phyloP scores from a whole-genome alignment of 2,888 invertebrate species.

The Cephus runcator region DNA sequence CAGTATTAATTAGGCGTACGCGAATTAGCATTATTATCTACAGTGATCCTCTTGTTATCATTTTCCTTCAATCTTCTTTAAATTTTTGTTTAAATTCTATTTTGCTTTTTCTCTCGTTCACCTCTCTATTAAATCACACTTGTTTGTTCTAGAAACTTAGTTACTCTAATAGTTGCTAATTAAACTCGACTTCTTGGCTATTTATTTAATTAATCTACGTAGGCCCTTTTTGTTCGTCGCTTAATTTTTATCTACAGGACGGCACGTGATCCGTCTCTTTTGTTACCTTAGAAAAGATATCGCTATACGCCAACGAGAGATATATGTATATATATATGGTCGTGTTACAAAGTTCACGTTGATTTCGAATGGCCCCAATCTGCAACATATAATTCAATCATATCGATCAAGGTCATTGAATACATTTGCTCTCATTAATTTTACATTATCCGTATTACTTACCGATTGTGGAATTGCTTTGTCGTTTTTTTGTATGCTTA shows the following conservation, averaged over 20 bases:
- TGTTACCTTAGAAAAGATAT: constrained; percentile 35
- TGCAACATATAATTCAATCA: constrained; percentile 32
- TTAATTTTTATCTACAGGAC: constrained; percentile 42
- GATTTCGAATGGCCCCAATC: constrained; percentile 63
- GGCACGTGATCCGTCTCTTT: constrained; percentile 11
- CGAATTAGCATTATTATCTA: constrained; percentile 30
- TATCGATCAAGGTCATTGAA: constrained; percentile 11
- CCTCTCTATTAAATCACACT: constrained; percentile 26
- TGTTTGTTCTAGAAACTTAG: constrained; percentile 25
- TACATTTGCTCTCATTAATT: background rate
- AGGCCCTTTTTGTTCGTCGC: constrained; percentile 51
- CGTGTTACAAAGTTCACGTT: constrained; percentile 57
- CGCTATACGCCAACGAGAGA: constrained; percentile 31
- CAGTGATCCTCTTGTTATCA: constrained; percentile 27
- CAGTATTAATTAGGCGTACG: constrained; percentile 18
- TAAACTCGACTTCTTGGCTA: constrained; percentile 15
- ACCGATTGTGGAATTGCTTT: constrained; percentile 56
- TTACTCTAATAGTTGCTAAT: constrained; percentile 25
- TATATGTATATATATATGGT: constrained; percentile 28
- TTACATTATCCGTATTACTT: constrained; percentile 17
- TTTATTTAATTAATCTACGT: constrained; percentile 43
- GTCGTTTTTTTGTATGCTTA: constrained; percentile 43
- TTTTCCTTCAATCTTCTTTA: background rate
- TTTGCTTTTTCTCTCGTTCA: constrained; percentile 19
- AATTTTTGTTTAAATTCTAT: background rate